Conservation (phyloP, 2,888 invertebrate genomes). For the Folsomia manolachei region DNA sequence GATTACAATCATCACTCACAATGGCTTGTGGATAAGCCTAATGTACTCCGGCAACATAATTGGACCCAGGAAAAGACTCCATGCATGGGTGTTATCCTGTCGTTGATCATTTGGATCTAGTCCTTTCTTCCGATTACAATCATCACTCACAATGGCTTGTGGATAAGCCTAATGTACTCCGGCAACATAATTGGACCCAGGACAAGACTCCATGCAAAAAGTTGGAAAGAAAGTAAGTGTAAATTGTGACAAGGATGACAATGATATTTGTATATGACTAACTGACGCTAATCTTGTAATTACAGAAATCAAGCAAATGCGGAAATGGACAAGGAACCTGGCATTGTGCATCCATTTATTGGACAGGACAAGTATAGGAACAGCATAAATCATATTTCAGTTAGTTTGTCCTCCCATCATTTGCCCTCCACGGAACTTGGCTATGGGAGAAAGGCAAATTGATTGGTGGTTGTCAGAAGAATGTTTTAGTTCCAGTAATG, state of each 20-base stretch:
- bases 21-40: slow-evolving; percentile 28
- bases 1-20: slow-evolving; percentile 37
- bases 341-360: not conserved
- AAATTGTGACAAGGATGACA: too few relatives aligned
- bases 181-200: not conserved
- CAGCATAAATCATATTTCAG: slow-evolving; percentile 21
- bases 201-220: too few relatives aligned
- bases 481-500: too few relatives aligned
- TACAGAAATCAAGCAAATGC: too few relatives aligned
- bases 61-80: too few relatives aligned
- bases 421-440: slow-evolving; percentile 36
- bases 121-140: slow-evolving; percentile 32
- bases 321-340: not conserved
- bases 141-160: slow-evolving; percentile 41
- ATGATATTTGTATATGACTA: too few relatives aligned
- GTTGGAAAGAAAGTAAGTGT: too few relatives aligned
- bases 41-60: not conserved
- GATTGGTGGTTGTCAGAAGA: too few relatives aligned
- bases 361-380: slow-evolving; percentile 24
- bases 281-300: too few relatives aligned
- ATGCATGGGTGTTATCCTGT: too few relatives aligned
- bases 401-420: slow-evolving; percentile 31
- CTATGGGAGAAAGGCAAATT: slow-evolving; percentile 27
- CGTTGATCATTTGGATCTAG: slow-evolving; percentile 34
- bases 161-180: not conserved